These are phyloP conservation scores for Merodon equestris DNA, from an alignment of 2,888 invertebrate genomes.

Conservation along the genomic window DNA sequence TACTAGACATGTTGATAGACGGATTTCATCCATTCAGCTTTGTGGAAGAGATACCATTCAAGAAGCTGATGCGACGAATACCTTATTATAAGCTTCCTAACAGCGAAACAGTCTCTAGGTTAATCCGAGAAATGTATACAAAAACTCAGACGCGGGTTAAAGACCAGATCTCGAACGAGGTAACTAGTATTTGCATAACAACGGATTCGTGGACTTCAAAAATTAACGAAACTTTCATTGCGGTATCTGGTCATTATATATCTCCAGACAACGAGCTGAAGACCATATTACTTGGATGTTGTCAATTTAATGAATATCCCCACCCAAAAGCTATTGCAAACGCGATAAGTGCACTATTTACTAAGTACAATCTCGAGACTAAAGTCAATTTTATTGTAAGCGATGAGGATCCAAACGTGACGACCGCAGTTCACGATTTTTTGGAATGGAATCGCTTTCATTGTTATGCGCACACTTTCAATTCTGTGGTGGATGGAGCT, in stretches of 20 bases:
- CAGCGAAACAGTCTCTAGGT: constrained; percentile 12
- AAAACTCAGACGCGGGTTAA: not conserved
- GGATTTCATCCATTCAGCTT: constrained; percentile 23
- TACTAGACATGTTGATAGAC: constrained; percentile 16
- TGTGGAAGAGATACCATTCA: constrained; percentile 19
- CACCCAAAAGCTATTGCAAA: constrained; percentile 2
- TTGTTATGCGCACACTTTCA: constrained; percentile 54
- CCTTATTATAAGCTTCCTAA: constrained; percentile 16
- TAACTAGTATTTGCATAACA: not conserved
- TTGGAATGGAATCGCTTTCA: constrained; percentile 42
- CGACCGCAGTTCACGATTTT: not conserved
- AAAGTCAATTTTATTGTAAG: constrained; percentile 11
- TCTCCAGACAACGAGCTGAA: not conserved
- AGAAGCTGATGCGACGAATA: constrained; percentile 25
- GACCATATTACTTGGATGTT: constrained; percentile 10
- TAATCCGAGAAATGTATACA: constrained; percentile 8
- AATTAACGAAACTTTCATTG: not conserved
- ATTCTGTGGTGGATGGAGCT: constrained; percentile 43
- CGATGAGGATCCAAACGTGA: not conserved
- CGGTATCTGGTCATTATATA: constrained; percentile 7
- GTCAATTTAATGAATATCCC: constrained; percentile 2
- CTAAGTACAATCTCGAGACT: constrained; percentile 4
- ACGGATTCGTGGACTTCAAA: constrained; percentile 12
- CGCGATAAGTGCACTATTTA: not conserved
- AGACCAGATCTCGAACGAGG: constrained; percentile 1